Percentiles rank a stretch among this genome's conserved stretches.
phyloP scores from a whole-genome alignment of 2,113 vertebrate species.

The Aix galericulata region DNA sequence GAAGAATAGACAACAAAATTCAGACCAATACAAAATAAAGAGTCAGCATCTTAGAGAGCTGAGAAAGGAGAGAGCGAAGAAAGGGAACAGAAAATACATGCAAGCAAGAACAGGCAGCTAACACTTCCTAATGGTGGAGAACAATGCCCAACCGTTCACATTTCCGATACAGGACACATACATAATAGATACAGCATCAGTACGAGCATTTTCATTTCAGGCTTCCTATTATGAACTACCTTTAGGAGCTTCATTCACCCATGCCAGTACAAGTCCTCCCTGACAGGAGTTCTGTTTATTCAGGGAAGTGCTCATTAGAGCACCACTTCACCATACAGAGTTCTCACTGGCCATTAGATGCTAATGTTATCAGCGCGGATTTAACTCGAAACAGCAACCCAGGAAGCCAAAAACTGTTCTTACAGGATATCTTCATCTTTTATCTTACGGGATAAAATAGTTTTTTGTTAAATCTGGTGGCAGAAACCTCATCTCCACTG shows the following conservation, averaged over 20 bases:
- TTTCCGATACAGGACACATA: not conserved
- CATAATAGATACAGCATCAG: not conserved
- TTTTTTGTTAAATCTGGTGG: not conserved
- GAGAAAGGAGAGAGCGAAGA: not conserved
- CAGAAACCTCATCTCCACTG: not conserved
- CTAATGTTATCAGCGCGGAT: not conserved
- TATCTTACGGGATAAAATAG: not conserved
- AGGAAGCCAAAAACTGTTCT: not conserved
- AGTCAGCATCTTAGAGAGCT: not conserved
- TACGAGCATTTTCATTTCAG: not conserved
- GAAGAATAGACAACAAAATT: not conserved
- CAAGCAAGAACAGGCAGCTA: not conserved
- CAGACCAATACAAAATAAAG: not conserved
- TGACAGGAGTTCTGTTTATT: not conserved
- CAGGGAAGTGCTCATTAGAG: not conserved
- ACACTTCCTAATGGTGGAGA: not conserved
- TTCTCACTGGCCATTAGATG: not conserved
- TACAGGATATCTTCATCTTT: no score
- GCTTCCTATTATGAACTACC: not conserved
- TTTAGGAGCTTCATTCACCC: not conserved
- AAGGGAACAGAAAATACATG: not conserved
- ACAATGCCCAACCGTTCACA: accelerated
- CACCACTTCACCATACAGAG: accelerated
- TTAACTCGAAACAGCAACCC: not conserved
- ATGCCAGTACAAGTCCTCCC: not conserved